Evolutionary conservation across 35 echinoderm and acorn worm species (phyloP), one percentile per base, ranked within the genome.

Genomic region (Amphiura filiformis): DNA sequence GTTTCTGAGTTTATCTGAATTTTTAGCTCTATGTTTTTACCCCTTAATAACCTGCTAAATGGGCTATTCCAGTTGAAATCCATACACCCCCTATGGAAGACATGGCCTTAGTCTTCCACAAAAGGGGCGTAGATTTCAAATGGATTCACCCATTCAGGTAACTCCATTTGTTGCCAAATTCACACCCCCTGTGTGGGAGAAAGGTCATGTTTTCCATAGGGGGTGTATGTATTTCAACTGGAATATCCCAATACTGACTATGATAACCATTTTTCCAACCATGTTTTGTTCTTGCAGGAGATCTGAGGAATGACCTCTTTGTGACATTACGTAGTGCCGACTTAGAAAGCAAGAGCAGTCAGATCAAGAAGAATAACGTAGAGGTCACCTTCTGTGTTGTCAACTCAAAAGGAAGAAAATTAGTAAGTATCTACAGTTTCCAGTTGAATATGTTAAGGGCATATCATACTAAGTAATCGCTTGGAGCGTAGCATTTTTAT

Each of bases 291-390:
- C 0, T 95, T 32, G 0, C 82, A 95, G 94, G 87, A 81, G 94
- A 96, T 47, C 40, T 89, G 61, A 80, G 94, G 87, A 96, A 96
- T 90, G 94, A 96, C 52, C 80, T 96, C 12, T 96, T 90, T 76
- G 77, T 96, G 7, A 84, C 77, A 14, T 39, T 96, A 26, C 77
- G 93, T 14, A 79, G 87, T 30, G 90, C 86, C 0, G 90, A 93
- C 9, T 78, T 96, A 75, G 77, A 79, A 40, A 84, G 34, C 80
- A 34, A 31, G 79, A 22, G 65, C 14, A 18, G 26, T 26, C 88
- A 77, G n/a, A 82, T 39, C 1, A 61, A 33, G 35, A 65, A 32
- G 20, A 80, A 77, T 76, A 70, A 89, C 22, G 92, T 96, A 0
- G 86, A 96, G 81, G 88, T 96, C 38, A 87, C 87, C 23, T 78